These are phyloP conservation scores for Cotesia glomerata DNA, from an alignment of 1,140 invertebrate species.

Conservation along the genomic window DNA sequence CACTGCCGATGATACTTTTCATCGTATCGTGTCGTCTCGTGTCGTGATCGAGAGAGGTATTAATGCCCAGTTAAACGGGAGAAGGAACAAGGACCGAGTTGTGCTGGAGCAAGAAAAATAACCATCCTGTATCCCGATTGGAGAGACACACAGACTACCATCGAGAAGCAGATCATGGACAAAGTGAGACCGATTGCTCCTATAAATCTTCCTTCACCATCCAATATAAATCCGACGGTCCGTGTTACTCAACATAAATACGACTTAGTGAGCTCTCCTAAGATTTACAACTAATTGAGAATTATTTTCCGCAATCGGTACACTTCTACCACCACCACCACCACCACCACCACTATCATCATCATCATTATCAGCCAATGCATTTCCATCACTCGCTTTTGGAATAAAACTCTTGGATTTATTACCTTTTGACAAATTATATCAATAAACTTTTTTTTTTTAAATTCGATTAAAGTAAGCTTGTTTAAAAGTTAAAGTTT, in stretches of 20 bases:
- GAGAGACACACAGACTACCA: background rate
- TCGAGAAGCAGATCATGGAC: constrained; percentile 23
- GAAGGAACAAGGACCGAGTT: no score
- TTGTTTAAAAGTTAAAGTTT: no score
- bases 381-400: background rate
- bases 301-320: constrained; percentile 51
- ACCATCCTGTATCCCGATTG: constrained; percentile 8
- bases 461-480: no score
- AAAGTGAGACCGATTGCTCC: constrained; percentile 54
- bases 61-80: background rate
- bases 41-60: background rate
- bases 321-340: background rate
- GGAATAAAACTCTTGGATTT: background rate
- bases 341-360: background rate
- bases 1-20: background rate
- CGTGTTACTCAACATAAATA: constrained; percentile 50
- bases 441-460: no score
- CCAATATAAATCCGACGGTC: constrained; percentile 49
- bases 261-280: constrained; percentile 44
- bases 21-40: no score
- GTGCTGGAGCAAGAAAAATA: constrained; percentile 5
- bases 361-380: no score
- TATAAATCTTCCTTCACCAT: constrained; percentile 49
- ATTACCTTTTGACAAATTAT: background rate
- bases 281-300: constrained; percentile 54